Conservation (phyloP, 2,888 invertebrate species). For the Epinotia ramella region DNA sequence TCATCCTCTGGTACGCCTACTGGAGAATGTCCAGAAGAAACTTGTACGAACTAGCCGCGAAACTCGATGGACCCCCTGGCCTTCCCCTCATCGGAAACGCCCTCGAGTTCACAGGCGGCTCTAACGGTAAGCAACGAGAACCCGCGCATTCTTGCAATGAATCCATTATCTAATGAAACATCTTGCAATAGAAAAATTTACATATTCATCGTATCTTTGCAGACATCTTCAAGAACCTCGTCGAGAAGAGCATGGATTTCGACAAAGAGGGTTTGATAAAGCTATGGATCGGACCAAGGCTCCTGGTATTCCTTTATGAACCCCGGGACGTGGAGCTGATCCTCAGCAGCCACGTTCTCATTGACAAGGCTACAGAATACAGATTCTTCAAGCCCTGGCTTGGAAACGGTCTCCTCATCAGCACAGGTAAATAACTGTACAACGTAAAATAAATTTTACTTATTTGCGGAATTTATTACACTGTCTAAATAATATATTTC, state of each 20-base stretch:
- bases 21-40: slow-evolving; percentile 91
- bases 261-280: slow-evolving; percentile 85
- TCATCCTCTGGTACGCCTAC: slow-evolving; percentile 90
- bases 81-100: slow-evolving; percentile 91
- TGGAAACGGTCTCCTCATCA: slow-evolving; percentile 92
- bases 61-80: slow-evolving; percentile 90
- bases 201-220: slow-evolving; percentile 35
- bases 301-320: slow-evolving; percentile 90
- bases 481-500: slow-evolving; percentile 26
- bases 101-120: slow-evolving; percentile 89
- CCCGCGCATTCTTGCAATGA: background rate
- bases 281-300: slow-evolving; percentile 91
- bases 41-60: slow-evolving; percentile 89
- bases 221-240: slow-evolving; percentile 90
- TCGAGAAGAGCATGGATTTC: slow-evolving; percentile 82
- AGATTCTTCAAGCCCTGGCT: slow-evolving; percentile 94
- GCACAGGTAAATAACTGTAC: slow-evolving; percentile 87
- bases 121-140: slow-evolving; percentile 85
- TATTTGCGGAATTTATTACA: background rate
- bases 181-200: background rate
- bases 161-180: background rate
- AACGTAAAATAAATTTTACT: background rate
- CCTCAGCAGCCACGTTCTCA: slow-evolving; percentile 91
- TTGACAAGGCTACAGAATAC: slow-evolving; percentile 92
- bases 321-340: slow-evolving; percentile 92